Evolutionary conservation across 2,113 vertebrate genomes (phyloP).

Genomic region (Anoura caudifer): DNA sequence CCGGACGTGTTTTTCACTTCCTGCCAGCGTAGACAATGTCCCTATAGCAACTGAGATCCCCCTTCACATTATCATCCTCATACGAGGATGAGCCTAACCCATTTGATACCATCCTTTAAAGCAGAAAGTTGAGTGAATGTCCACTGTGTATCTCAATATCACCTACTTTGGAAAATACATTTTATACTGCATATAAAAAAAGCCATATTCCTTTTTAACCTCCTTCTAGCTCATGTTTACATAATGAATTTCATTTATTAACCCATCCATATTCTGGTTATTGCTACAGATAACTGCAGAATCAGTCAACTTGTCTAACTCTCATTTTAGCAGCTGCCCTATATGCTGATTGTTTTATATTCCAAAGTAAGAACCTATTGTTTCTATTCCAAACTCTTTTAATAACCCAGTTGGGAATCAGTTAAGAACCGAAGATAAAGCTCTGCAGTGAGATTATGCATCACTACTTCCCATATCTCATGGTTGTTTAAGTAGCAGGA

Average conservation of each 20-base stretch:
- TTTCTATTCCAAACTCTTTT: conserved; percentile 66
- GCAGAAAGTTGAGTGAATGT: background rate
- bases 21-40: background rate
- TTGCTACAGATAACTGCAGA: background rate
- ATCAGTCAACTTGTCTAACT: background rate
- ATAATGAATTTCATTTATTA: background rate
- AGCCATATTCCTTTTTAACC: background rate
- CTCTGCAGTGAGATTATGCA: conserved; percentile 64
- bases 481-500: conserved; percentile 51
- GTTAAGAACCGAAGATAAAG: conserved; percentile 72
- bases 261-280: background rate
- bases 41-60: background rate
- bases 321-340: conserved; percentile 21
- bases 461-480: conserved; percentile 31
- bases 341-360: conserved; percentile 67
- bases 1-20: background rate
- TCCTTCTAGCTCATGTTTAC: background rate
- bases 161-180: conserved; percentile 37
- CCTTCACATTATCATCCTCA: background rate
- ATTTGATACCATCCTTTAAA: background rate
- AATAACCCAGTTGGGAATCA: conserved; percentile 72
- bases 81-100: background rate
- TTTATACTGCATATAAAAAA: background rate
- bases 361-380: conserved; percentile 68
- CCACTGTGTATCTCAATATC: background rate